Percentiles rank a stretch among this genome's conserved stretches.
phyloP scores from a whole-genome alignment of 1,140 invertebrate species.

The Listronotus oregonensis region DNA sequence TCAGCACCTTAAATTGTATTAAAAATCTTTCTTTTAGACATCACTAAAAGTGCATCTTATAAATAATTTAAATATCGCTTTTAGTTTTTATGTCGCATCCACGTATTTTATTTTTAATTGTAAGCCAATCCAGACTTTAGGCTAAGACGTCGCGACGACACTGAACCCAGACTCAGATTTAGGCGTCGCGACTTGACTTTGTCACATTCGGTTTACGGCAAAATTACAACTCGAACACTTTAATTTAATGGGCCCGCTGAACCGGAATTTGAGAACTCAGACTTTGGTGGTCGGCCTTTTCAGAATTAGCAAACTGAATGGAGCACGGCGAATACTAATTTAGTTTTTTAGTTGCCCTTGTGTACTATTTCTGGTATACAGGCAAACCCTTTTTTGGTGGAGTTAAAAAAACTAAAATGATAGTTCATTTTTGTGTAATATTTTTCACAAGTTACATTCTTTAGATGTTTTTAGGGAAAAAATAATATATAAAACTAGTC shows the following conservation, averaged over 20 bases:
- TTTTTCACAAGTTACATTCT: too few species aligned
- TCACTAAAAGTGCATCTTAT: too few species aligned
- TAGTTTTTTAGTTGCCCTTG: slow-evolving; percentile 12
- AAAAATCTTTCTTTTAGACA: too few species aligned
- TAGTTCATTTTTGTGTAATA: too few species aligned
- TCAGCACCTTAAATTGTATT: too few species aligned
- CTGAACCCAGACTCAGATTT: slow-evolving; percentile 1
- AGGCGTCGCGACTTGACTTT: slow-evolving; percentile 19
- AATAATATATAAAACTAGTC: too few species aligned
- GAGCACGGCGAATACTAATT: slow-evolving; percentile 30
- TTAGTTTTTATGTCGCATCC: too few species aligned
- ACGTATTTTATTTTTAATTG: not conserved
- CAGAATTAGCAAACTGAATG: slow-evolving; percentile 33
- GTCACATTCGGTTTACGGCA: slow-evolving; percentile 31
- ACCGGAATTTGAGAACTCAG: slow-evolving; percentile 28
- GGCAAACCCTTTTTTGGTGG: too few species aligned
- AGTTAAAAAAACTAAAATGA: too few species aligned
- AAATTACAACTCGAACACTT: slow-evolving; percentile 35
- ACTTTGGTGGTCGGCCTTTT: slow-evolving; percentile 32
- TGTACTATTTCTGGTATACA: too few species aligned
- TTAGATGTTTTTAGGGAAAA: too few species aligned
- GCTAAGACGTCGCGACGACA: not conserved
- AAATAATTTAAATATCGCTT: too few species aligned
- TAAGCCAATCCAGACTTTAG: not conserved
- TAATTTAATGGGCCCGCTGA: slow-evolving; percentile 35